Evolutionary conservation across 1,140 invertebrate species (phyloP).

Genomic region (Drosophila lacteicornis): DNA sequence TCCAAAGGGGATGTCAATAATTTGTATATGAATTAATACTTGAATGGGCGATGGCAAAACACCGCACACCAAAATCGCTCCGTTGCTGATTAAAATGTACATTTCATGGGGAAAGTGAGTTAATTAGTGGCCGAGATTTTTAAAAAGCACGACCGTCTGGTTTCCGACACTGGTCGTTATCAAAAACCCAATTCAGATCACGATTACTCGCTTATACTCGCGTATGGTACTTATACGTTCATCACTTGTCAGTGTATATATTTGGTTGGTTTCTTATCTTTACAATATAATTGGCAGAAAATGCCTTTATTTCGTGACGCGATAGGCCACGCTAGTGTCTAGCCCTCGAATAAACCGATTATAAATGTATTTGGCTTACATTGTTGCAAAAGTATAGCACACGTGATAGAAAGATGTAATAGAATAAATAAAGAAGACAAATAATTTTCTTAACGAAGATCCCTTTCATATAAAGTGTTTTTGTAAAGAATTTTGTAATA

Average conservation of each 20-base stretch:
- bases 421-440: no score
- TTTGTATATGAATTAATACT: conserved; percentile 3
- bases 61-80: neutral
- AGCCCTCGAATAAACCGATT: conserved; percentile 2
- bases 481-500: neutral
- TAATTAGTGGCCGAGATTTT: conserved; percentile 25
- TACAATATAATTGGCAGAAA: conserved; percentile 53
- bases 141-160: conserved; percentile 10
- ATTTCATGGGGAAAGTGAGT: conserved; percentile 12
- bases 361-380: neutral
- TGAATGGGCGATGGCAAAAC: conserved; percentile 1
- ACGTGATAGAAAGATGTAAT: neutral
- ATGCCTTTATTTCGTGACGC: conserved; percentile 5
- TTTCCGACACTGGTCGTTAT: conserved; percentile 39
- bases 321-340: conserved; percentile 11
- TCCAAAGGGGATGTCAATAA: neutral
- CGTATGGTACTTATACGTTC: neutral
- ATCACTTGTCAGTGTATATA: neutral
- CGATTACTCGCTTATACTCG: conserved; percentile 5
- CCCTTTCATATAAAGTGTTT: neutral
- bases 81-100: conserved; percentile 3
- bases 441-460: neutral
- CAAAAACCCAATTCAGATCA: conserved; percentile 32
- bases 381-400: neutral
- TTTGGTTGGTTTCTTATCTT: conserved; percentile 31